These are phyloP conservation scores for Aurelia sp. DNA, from an alignment of 30 jellyfish, hydroid and myxozoan species.

Conservation along the genomic window DNA sequence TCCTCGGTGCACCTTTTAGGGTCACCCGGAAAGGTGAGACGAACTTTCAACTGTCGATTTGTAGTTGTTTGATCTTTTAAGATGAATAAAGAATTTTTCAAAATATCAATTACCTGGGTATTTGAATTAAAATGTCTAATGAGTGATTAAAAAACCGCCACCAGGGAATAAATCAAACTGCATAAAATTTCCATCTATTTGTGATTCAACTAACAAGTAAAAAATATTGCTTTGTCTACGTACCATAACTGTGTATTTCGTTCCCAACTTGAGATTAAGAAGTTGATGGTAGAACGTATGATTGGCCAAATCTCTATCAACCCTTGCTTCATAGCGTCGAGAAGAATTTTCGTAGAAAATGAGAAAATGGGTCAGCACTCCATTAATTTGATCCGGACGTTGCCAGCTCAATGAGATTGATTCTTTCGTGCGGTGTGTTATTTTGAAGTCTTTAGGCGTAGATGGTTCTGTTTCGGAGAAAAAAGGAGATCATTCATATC, in stretches of 20 bases:
- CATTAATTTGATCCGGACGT: constrained; percentile 76
- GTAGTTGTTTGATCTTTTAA: too few relatives aligned
- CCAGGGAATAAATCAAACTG: too few relatives aligned
- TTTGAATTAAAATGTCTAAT: too few relatives aligned
- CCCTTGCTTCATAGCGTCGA: constrained; percentile 33
- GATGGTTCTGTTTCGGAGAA: constrained; percentile 47
- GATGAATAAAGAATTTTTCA: too few relatives aligned
- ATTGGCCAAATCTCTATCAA: constrained; percentile 40
- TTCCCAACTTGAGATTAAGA: constrained; percentile 22
- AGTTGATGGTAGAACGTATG: constrained; percentile 47
- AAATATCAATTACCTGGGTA: too few relatives aligned
- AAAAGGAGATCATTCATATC: neutral
- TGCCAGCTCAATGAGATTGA: constrained; percentile 72
- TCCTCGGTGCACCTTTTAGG: too few relatives aligned
- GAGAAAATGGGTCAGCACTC: constrained; percentile 64
- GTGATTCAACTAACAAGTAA: too few relatives aligned
- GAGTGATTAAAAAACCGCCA: too few relatives aligned
- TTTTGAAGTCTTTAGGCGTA: constrained; percentile 53
- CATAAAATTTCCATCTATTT: too few relatives aligned
- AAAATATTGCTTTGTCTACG: constrained; percentile 1
- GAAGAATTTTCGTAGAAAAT: constrained; percentile 68
- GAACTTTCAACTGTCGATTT: too few relatives aligned
- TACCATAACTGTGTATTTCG: constrained; percentile 65
- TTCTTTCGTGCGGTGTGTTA: constrained; percentile 39
- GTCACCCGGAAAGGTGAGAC: too few relatives aligned